These are phyloP conservation scores for Eidolon dupreanum DNA, from an alignment of 2,797 vertebrate genomes.

Conservation along the genomic window DNA sequence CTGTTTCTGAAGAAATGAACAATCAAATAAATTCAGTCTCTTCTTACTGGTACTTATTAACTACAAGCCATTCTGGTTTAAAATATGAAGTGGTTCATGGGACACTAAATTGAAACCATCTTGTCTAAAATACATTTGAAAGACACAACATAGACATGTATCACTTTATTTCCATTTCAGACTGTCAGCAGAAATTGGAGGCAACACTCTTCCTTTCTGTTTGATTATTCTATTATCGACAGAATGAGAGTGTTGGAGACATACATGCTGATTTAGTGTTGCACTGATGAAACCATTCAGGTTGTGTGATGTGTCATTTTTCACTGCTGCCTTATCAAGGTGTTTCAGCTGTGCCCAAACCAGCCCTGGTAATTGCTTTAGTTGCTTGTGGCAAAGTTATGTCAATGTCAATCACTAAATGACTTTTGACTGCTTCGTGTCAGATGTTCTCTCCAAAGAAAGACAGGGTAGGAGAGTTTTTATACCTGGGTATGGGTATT, in stretches of 20 bases:
- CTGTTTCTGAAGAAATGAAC: conserved; percentile 53
- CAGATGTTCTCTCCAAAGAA: conserved; percentile 76
- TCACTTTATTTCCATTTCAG: conserved; percentile 79
- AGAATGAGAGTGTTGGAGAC: conserved; percentile 81
- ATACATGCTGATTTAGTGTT: conserved; percentile 87
- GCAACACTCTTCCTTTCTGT: conserved; percentile 77
- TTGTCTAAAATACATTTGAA: conserved; percentile 77
- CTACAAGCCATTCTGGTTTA: conserved; percentile 37
- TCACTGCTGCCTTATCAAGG: conserved; percentile 88
- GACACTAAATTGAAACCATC: conserved; percentile 73
- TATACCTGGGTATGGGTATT: conserved; percentile 14
- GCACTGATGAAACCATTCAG: conserved; percentile 84
- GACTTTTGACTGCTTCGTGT: conserved; percentile 85
- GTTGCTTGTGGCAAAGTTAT: conserved; percentile 89
- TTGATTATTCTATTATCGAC: conserved; percentile 85
- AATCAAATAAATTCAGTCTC: conserved; percentile 44
- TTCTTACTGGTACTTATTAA: conserved; percentile 62
- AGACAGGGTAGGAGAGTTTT: conserved; percentile 60
- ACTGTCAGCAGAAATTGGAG: conserved; percentile 78
- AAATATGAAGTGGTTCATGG: conserved; percentile 74
- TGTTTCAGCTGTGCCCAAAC: conserved; percentile 87
- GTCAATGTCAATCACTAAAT: conserved; percentile 88
- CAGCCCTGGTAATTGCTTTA: conserved; percentile 86
- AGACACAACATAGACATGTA: conserved; percentile 59
- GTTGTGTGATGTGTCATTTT: conserved; percentile 88